Evolutionary conservation across 2,888 invertebrate genomes (phyloP), one percentile per base, ranked within the genome.

Genomic region (Orthosia gracilis): DNA sequence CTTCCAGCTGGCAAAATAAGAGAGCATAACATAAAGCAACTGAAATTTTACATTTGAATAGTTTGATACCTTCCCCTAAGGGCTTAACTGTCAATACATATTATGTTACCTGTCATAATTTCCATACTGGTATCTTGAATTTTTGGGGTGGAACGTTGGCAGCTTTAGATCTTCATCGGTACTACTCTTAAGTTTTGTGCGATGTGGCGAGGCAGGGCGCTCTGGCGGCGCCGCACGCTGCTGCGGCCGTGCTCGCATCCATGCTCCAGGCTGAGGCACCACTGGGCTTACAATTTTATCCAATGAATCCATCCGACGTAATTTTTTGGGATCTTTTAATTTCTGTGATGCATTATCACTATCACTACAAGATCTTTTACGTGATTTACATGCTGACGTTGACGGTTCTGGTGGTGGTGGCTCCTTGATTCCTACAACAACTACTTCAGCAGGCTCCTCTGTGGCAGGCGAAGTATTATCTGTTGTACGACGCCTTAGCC

Each of bases 201-300:
- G 92, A 78, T 95, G 94, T 58, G 96, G 96, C 76, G 97, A 97
- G 83, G 93, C 97, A 57, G 94, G 97, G 59, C 94, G 95, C 92
- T 92, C 96, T 0, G 94, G 96, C 81, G 85, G 96, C 75, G 80
- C 96, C 23, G 86, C 88, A 50, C 93, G 94, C 77, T 93, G 89
- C 78, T 94, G 95, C 0, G 94, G 94, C 64, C 95, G 88, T 0
- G 94, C 94, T 17, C 97, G 96, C 93, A 98, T 98, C 98, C 98
- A 98, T 0, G 98, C 98, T 4, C 98, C 98, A 0, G 98, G 98
- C 91, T 99, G 99, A 13, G 98, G 98, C 75, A 99, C 98, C 52
- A 99, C 99, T 0, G 99, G 99, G 90, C 98, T 99, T 18, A 99
- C 99, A 85, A 99, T 99, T 94, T 98, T 98, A 92, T 99, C 99